Evolutionary conservation across 35 echinoderm and acorn worm genomes (phyloP), one percentile per base, ranked within the genome.

Genomic region (Holothuria glaberrima): DNA sequence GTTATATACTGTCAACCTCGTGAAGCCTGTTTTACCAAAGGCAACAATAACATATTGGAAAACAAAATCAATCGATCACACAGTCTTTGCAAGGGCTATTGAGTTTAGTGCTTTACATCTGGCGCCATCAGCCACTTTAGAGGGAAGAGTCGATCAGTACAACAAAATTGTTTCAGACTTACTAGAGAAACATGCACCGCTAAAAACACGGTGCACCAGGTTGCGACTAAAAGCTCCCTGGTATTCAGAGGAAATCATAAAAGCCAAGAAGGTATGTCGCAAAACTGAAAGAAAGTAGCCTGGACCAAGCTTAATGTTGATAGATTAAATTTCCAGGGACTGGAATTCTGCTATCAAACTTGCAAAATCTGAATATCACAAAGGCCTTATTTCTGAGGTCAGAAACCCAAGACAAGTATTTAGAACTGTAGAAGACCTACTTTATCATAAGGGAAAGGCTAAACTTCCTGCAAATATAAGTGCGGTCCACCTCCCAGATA

Each of bases 121-220:
- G 44, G 44, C 44, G 4, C 33, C 67, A 28, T 70, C 22, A 26
- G 0, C 25, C 27, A 30, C 67, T 29, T 29, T 70, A 70, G 0
- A 70, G 4, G 67, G 67, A 26, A 70, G 67, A 30, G 67, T 46
- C 44, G 67, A 70, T 30, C 12, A 30, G 67, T 79, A 44, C 35
- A 79, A 79, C 75, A 30, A 54, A 79, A 26, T 48, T 33, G 7
- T 79, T 25, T 79, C 81, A 17, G 59, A 85, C 41, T 27, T 85
- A 0, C 58, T 85, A 7, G 52, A 62, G 59, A 85, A 85, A 60
- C 81, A 85, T 85, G 81, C 81, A 30, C 81, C 52, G 27, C 81
- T 60, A 13, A 85, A 85, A 60, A 20, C 28, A 21, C 52, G 25
- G 3, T 10, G 6, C 25, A 85, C 59, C 20, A 85, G n/a, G n/a